Percentiles rank a stretch among this genome's conserved stretches.
These are phyloP conservation scores for Ceyx melanurus DNA, from an alignment of 2,113 vertebrate genomes.

Conservation along the genomic window DNA sequence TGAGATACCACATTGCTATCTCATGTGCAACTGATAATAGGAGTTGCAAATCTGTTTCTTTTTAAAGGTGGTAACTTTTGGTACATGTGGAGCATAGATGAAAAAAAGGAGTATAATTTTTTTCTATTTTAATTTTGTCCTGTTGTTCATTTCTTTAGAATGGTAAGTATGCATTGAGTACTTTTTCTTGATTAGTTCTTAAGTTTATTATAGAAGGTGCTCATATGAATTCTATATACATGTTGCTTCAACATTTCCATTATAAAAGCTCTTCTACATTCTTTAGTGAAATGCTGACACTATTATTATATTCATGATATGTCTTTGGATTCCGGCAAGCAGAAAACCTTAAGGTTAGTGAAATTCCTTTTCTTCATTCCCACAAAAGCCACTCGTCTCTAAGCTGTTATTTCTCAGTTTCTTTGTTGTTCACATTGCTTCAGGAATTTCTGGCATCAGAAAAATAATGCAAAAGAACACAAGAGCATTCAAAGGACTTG, in stretches of 20 bases:
- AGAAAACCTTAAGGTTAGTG: constrained; percentile 20
- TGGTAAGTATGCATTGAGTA: not conserved
- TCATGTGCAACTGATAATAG: not conserved
- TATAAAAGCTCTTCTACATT: constrained; percentile 34
- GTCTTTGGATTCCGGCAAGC: constrained; percentile 9
- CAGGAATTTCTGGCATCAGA: not conserved
- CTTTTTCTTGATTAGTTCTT: not conserved
- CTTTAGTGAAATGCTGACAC: constrained; percentile 6
- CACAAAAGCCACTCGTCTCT: not conserved
- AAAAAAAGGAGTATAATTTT: not conserved
- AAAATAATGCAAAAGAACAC: not conserved
- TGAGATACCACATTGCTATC: not conserved
- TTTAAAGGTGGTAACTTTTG: not conserved
- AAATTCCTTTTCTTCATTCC: constrained; percentile 8
- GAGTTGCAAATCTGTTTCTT: not conserved
- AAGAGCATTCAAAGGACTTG: not conserved
- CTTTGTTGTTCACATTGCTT: not conserved
- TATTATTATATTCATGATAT: constrained; percentile 1
- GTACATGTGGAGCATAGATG: not conserved
- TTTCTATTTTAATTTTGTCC: not conserved
- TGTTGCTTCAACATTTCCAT: constrained; percentile 33
- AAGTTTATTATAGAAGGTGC: not conserved
- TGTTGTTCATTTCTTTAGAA: not conserved
- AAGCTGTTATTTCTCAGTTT: not conserved
- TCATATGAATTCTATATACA: constrained; percentile 12